Evolutionary conservation across 2,888 invertebrate species (phyloP).

Genomic region (Philaethria dido): DNA sequence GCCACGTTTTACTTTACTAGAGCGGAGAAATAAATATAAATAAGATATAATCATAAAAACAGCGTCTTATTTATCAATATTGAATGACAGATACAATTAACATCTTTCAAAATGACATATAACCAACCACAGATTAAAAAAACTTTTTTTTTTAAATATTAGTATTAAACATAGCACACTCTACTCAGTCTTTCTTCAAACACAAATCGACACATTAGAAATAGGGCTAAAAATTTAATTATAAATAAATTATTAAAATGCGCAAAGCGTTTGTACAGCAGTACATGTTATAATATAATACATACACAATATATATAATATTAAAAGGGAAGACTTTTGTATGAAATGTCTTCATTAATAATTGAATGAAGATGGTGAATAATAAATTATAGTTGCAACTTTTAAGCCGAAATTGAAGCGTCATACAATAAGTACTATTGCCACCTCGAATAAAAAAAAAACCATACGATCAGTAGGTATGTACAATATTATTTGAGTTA

Average conservation of each 20-base stretch:
- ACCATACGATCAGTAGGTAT: too few species aligned
- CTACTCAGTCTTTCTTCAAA: slow-evolving; percentile 39
- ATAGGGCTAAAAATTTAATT: slow-evolving; percentile 16
- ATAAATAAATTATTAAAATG: slow-evolving; percentile 17
- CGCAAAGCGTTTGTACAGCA: slow-evolving; percentile 22
- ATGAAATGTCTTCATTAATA: not conserved
- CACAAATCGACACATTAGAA: slow-evolving; percentile 25
- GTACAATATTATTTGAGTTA: too few species aligned
- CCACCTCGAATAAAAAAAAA: too few species aligned
- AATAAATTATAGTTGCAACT: too few species aligned
- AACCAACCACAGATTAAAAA: not conserved
- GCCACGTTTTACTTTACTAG: too few species aligned
- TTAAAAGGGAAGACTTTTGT: slow-evolving; percentile 4
- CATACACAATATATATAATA: slow-evolving; percentile 20
- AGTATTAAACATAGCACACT: slow-evolving; percentile 20
- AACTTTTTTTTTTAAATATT: not conserved
- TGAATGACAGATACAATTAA: not conserved
- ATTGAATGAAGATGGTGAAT: not conserved
- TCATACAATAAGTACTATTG: too few species aligned
- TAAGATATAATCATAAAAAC: too few species aligned
- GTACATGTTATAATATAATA: too few species aligned
- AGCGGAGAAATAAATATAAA: too few species aligned
- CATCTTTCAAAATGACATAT: not conserved
- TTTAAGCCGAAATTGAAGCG: too few species aligned
- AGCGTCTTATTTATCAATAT: too few species aligned